phyloP scores from a whole-genome alignment of 2,888 invertebrate species.

The Mesorhabditis sp. region DNA sequence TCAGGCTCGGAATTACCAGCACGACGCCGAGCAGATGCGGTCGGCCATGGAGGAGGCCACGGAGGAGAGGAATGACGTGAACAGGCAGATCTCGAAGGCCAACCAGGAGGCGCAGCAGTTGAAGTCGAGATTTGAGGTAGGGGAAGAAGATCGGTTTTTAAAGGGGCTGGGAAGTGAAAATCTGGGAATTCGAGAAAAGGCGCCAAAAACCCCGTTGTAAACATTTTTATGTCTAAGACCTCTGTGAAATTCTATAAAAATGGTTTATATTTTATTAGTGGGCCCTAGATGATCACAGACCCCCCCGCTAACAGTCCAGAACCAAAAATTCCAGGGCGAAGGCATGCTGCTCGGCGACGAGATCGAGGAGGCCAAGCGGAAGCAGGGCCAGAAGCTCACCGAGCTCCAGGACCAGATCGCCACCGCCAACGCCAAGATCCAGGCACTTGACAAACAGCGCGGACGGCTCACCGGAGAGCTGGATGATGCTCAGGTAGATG shows the following conservation, averaged over 20 bases:
- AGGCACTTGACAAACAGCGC: conserved; percentile 95
- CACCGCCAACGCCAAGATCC: conserved; percentile 93
- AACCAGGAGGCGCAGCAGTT: conserved; percentile 68
- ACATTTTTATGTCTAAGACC: too few species aligned
- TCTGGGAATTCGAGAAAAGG: too few species aligned
- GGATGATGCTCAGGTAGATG: conserved; percentile 73
- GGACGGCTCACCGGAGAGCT: conserved; percentile 91
- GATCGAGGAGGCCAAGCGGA: conserved; percentile 54
- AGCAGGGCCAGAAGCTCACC: conserved; percentile 85
- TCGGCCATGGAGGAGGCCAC: conserved; percentile 98
- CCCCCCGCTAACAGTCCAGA: too few species aligned
- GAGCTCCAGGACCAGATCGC: conserved; percentile 97
- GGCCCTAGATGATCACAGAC: too few species aligned
- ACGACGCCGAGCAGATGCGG: conserved; percentile 95
- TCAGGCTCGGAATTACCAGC: conserved; percentile 97
- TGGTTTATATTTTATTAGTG: too few species aligned
- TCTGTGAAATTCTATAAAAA: too few species aligned
- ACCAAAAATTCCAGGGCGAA: conserved; percentile 70
- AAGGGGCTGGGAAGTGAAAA: too few species aligned
- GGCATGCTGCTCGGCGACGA: conserved; percentile 72
- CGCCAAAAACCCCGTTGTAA: too few species aligned
- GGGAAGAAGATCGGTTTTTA: too few species aligned
- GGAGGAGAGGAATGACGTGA: conserved; percentile 96
- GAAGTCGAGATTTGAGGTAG: conserved; percentile 84
- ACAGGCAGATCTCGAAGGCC: conserved; percentile 96